phyloP scores from a whole-genome alignment of 2,888 invertebrate species.

The Antitype chi region DNA sequence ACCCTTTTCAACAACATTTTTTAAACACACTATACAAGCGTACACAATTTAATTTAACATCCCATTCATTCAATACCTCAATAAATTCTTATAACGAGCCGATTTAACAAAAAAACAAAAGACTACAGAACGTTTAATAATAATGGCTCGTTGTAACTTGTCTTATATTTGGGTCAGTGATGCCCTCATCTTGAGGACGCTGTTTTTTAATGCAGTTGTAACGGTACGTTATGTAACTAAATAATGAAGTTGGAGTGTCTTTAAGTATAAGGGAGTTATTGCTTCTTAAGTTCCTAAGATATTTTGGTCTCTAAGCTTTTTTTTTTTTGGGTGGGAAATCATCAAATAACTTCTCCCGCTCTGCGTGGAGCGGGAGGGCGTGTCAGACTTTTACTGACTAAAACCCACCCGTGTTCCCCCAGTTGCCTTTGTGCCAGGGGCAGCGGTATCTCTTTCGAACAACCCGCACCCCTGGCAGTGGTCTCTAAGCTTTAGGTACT shows the following conservation, averaged over 20 bases:
- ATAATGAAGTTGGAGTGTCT: slow-evolving; percentile 5
- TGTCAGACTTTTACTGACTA: too few species aligned
- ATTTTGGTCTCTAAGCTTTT: too few species aligned
- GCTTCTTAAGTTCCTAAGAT: too few species aligned
- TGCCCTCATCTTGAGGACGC: slow-evolving; percentile 35
- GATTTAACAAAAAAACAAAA: slow-evolving; percentile 50
- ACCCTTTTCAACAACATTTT: neutral
- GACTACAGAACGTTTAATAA: slow-evolving; percentile 26
- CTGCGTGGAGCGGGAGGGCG: too few species aligned
- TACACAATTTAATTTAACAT: slow-evolving; percentile 8
- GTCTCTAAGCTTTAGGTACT: too few species aligned
- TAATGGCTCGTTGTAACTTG: slow-evolving; percentile 54
- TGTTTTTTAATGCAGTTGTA: slow-evolving; percentile 37
- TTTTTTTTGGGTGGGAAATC: too few species aligned
- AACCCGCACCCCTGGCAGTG: too few species aligned
- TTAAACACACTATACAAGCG: slow-evolving; percentile 7
- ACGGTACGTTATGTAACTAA: slow-evolving; percentile 34
- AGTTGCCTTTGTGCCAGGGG: too few species aligned
- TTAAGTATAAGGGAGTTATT: neutral
- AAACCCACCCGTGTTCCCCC: too few species aligned
- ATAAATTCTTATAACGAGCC: slow-evolving; percentile 57
- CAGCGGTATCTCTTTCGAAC: too few species aligned
- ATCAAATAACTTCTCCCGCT: too few species aligned
- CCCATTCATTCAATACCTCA: slow-evolving; percentile 56
- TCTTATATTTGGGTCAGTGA: slow-evolving; percentile 61